phyloP scores from a whole-genome alignment of 2,888 invertebrate species.

The Mesorhabditis sp. region DNA sequence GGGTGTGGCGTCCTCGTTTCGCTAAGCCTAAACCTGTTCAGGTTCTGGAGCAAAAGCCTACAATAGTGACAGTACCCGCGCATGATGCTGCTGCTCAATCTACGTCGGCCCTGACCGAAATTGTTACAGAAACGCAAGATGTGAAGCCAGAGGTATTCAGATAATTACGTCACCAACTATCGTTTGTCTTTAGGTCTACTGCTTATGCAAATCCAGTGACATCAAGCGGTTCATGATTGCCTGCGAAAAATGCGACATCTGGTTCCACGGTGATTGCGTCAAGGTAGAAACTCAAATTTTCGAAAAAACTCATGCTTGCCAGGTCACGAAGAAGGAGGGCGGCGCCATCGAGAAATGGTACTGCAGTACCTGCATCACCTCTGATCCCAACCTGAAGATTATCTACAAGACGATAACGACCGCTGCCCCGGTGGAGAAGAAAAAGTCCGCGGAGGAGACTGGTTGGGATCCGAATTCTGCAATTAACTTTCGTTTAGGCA shows the following conservation, averaged over 20 bases:
- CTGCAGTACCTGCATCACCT: slow-evolving; percentile 64
- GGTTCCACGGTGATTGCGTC: slow-evolving; percentile 99
- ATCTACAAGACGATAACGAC: slow-evolving; percentile 15
- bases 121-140: too few species aligned
- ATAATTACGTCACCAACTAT: slow-evolving; percentile 1
- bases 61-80: too few species aligned
- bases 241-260: slow-evolving; percentile 94
- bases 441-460: slow-evolving; percentile 10
- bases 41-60: too few species aligned
- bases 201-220: background rate
- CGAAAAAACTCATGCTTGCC: background rate
- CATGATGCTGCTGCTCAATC: too few species aligned
- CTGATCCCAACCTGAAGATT: slow-evolving; percentile 14
- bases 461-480: background rate
- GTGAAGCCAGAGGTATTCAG: too few species aligned
- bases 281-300: slow-evolving; percentile 5
- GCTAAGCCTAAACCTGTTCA: too few species aligned
- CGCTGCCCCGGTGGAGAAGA: slow-evolving; percentile 6
- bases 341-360: slow-evolving; percentile 85
- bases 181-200: background rate
- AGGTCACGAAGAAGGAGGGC: slow-evolving; percentile 61
- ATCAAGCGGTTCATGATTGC: slow-evolving; percentile 19
- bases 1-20: too few species aligned
- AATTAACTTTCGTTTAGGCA: background rate
- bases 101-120: too few species aligned